Conservation (phyloP, 2,888 invertebrate species). For the Zygogramma bicolorata region DNA sequence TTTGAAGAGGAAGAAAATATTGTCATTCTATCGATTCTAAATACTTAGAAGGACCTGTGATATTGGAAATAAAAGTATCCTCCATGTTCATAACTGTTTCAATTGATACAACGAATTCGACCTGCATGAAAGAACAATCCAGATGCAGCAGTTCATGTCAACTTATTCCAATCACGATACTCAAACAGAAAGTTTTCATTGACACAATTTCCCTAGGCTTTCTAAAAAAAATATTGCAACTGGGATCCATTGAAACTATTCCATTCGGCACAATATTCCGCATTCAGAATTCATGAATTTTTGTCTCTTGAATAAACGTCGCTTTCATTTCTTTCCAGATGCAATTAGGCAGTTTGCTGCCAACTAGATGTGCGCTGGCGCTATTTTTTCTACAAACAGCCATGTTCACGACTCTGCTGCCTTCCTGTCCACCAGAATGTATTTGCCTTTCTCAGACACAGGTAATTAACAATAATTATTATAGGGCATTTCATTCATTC, state of each 20-base stretch:
- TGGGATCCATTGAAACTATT: not conserved
- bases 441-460: slow-evolving; percentile 89
- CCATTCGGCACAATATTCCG: not conserved
- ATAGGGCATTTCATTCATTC: not conserved
- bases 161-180: too few species aligned
- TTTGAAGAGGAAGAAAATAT: too few species aligned
- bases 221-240: not conserved
- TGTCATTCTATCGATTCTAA: too few species aligned
- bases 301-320: slow-evolving; percentile 46
- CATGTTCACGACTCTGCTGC: slow-evolving; percentile 65
- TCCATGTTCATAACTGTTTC: too few species aligned
- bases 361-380: slow-evolving; percentile 57
- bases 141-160: too few species aligned
- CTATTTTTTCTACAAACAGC: slow-evolving; percentile 60
- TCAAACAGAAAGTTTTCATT: too few species aligned
- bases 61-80: too few species aligned
- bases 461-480: slow-evolving; percentile 69
- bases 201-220: not conserved
- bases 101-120: too few species aligned
- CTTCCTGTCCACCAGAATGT: slow-evolving; percentile 84
- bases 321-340: slow-evolving; percentile 57
- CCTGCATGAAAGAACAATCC: too few species aligned
- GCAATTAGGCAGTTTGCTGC: slow-evolving; percentile 58
- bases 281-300: slow-evolving; percentile 3
- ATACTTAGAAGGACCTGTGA: too few species aligned